Base-by-base conservation (phyloP, 2,797 vertebrate species). In the Ctenopoma kingsleyae region DNA sequence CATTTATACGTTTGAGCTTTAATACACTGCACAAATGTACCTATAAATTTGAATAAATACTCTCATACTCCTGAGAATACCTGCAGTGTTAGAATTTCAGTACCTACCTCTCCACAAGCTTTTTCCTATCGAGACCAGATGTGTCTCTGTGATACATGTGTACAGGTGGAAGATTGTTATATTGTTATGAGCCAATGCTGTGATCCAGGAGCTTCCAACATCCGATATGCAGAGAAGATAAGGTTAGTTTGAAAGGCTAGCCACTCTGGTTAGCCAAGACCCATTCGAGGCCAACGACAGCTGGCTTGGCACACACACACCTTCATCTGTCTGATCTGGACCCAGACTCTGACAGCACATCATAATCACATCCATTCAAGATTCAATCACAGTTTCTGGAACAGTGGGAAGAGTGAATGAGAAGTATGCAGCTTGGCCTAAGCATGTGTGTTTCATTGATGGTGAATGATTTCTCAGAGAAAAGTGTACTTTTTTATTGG, bases 291-390 rank as follows among this genome's bases (percentile, higher is more conserved):
- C 89, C 88, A 87, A 83, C 79, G 89, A 80, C 91, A 91, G 90
- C 87, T 91, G 89, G 84, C 82, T 89, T 90, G 85, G 88, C 88
- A 70, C 41, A 30, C 54, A 4, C 67, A 87, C 87, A 88, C 81
- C 78, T 87, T 82, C 86, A 78, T 81, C 83, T 78, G 81, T 87
- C 82, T 88, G 89, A 92, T 90, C 87, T 82, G 85, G 86, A 80
- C 82, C 78, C 82, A 82, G 72, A 85, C 61, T 78, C 77, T 83
- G 87, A 90, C 87, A 90, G 89, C 70, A 85, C 77, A 89, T 89
- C 83, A 85, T 87, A 88, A 91, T 90, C 89, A 82, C 85, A 74
- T 84, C 85, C 89, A 87, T 91, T 92, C 86, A 86, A 70, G 75
- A 86, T 88, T 88, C 84, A 85, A 90, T 88, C 82, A 80, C 46